Conservation (phyloP, 2,888 invertebrate species). For the Mimumesa dahlbomi region DNA sequence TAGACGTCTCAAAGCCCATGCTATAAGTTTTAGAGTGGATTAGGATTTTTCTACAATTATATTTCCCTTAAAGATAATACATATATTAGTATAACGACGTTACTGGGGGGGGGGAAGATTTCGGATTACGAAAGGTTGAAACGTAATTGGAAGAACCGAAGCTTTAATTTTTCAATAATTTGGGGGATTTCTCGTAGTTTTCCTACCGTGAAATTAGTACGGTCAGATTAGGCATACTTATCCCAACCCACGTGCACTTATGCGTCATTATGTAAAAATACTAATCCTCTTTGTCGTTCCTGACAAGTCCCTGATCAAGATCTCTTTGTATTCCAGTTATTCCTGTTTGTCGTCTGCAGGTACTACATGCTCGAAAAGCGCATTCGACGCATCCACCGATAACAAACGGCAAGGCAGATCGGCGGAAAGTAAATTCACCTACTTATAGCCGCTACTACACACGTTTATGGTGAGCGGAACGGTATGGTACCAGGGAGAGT, state of each 20-base stretch:
- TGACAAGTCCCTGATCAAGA: slow-evolving; percentile 16
- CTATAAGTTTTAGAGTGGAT: too few species aligned
- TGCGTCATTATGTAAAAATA: slow-evolving; percentile 61
- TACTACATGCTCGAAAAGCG: not conserved
- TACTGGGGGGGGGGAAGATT: not conserved
- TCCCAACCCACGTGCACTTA: slow-evolving; percentile 49
- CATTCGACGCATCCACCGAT: not conserved
- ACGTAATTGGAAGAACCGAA: not conserved
- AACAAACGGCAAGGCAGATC: slow-evolving; percentile 1
- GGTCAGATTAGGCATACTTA: slow-evolving; percentile 53
- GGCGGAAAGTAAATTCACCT: slow-evolving; percentile 27
- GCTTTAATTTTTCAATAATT: slow-evolving; percentile 22
- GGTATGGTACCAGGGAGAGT: slow-evolving; percentile 37
- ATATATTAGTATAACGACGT: too few species aligned
- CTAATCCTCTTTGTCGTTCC: slow-evolving; percentile 65
- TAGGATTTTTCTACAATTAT: too few species aligned
- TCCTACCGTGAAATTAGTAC: slow-evolving; percentile 45
- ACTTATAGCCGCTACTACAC: slow-evolving; percentile 13
- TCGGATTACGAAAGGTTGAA: not conserved
- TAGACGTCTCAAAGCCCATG: too few species aligned
- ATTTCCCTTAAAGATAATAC: too few species aligned
- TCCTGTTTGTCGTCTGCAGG: slow-evolving; percentile 26
- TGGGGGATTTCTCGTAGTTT: slow-evolving; percentile 30
- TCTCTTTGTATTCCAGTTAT: slow-evolving; percentile 8
- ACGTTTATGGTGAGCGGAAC: slow-evolving; percentile 34